phyloP scores from a whole-genome alignment of 2,888 invertebrate species.

The Melolontha melolontha region DNA sequence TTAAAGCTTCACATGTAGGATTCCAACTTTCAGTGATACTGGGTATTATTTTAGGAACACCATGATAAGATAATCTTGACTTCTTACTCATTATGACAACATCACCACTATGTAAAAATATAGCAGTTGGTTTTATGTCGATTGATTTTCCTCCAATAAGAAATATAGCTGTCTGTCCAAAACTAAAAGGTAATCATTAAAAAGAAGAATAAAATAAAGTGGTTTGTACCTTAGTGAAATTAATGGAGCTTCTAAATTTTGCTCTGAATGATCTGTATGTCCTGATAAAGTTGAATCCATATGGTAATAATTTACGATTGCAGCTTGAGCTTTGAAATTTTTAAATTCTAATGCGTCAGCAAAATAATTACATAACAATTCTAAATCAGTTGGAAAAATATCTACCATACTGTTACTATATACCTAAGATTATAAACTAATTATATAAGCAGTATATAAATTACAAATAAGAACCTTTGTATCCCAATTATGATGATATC shows the following conservation, averaged over 20 bases:
- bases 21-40: constrained; percentile 68
- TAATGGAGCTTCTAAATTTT: constrained; percentile 86
- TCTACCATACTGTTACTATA: constrained; percentile 78
- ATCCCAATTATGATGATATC: constrained; percentile 99
- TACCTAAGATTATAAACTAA: constrained; percentile 63
- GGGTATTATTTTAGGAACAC: constrained; percentile 87
- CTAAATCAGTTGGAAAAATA: constrained; percentile 81
- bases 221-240: constrained; percentile 83
- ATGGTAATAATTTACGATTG: constrained; percentile 96
- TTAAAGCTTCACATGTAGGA: constrained; percentile 46
- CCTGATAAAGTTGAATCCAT: constrained; percentile 92
- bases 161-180: constrained; percentile 96
- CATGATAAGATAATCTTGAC: constrained; percentile 91
- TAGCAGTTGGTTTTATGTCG: constrained; percentile 74
- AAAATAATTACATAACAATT: constrained; percentile 73
- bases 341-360: constrained; percentile 70
- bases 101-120: constrained; percentile 90
- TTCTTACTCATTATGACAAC: constrained; percentile 89
- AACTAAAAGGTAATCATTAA: constrained; percentile 70
- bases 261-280: constrained; percentile 95
- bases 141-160: constrained; percentile 86
- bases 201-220: not conserved
- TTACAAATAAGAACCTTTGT: constrained; percentile 76
- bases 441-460: not conserved
- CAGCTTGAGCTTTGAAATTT: constrained; percentile 86